These are phyloP conservation scores for Poecilia wingei DNA, from an alignment of 2,797 vertebrate genomes.

Conservation along the genomic window DNA sequence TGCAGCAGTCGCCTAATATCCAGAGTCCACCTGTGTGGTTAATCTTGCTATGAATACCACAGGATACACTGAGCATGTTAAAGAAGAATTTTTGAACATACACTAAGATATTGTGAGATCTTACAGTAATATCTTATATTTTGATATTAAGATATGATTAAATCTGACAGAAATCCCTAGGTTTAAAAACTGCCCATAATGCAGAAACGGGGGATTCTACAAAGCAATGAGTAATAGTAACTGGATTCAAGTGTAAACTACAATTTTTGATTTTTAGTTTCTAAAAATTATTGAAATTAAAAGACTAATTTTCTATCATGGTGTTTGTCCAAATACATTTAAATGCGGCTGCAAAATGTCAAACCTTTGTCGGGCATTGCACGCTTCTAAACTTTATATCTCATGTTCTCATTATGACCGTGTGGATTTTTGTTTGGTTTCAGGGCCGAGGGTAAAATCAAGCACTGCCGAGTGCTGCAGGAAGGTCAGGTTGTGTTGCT, in stretches of 20 bases:
- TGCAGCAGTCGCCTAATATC: neutral
- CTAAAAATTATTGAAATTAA: neutral
- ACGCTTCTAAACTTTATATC: neutral
- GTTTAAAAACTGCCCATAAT: neutral
- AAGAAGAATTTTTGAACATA: neutral
- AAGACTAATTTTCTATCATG: neutral
- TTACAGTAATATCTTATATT: neutral
- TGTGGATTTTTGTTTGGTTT: neutral
- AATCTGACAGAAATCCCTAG: neutral
- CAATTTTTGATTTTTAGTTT: neutral
- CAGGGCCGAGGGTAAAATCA: conserved; percentile 98
- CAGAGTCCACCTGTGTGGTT: neutral
- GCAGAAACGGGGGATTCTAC: neutral
- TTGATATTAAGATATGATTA: neutral
- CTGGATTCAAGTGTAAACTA: neutral
- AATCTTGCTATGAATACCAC: neutral
- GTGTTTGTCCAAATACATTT: neutral
- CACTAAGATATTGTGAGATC: no score
- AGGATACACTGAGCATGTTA: neutral
- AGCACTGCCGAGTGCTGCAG: conserved; percentile 97
- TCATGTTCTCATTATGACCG: neutral
- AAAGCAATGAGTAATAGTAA: neutral
- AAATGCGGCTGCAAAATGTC: neutral
- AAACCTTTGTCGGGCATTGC: neutral
- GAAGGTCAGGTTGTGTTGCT: conserved; percentile 94